Evolutionary conservation across 1,140 invertebrate species (phyloP).

Genomic region (Ceratina japonica): DNA sequence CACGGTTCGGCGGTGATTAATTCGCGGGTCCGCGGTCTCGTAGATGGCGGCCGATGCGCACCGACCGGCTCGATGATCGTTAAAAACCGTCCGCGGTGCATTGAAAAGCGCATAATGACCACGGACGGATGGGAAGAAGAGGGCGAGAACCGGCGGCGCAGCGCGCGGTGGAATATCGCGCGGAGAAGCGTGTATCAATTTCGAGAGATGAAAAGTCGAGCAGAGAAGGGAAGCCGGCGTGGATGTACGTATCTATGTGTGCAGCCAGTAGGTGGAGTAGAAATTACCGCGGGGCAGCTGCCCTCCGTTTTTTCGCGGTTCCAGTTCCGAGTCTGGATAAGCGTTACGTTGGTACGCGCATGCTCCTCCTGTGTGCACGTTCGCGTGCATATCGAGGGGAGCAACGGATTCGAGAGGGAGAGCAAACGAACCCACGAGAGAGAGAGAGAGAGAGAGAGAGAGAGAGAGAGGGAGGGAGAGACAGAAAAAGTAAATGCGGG

Average conservation of each 20-base stretch:
- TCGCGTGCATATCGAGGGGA: neutral
- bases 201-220: conserved; percentile 41
- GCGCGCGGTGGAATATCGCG: conserved; percentile 7
- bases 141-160: neutral
- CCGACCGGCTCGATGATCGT: conserved; percentile 14
- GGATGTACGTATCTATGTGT: too few relatives aligned
- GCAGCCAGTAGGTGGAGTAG: conserved; percentile 14
- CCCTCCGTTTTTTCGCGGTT: neutral
- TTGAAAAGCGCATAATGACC: conserved; percentile 21
- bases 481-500: conserved; percentile 11
- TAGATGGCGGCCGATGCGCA: conserved; percentile 7
- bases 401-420: neutral
- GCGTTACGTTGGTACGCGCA: neutral
- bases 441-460: too few relatives aligned
- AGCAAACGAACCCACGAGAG: neutral
- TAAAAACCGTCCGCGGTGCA: conserved; percentile 23
- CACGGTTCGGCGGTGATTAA: conserved; percentile 39
- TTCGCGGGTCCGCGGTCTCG: neutral
- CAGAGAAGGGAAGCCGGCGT: neutral
- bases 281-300: conserved; percentile 43
- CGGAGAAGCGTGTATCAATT: conserved; percentile 31
- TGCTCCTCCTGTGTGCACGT: neutral
- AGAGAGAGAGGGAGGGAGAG: too few relatives aligned
- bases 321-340: neutral
- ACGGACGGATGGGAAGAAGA: neutral